These are phyloP conservation scores for Scaptodrosophila latifasciaeformis DNA, from an alignment of 2,888 invertebrate genomes.

Conservation along the genomic window DNA sequence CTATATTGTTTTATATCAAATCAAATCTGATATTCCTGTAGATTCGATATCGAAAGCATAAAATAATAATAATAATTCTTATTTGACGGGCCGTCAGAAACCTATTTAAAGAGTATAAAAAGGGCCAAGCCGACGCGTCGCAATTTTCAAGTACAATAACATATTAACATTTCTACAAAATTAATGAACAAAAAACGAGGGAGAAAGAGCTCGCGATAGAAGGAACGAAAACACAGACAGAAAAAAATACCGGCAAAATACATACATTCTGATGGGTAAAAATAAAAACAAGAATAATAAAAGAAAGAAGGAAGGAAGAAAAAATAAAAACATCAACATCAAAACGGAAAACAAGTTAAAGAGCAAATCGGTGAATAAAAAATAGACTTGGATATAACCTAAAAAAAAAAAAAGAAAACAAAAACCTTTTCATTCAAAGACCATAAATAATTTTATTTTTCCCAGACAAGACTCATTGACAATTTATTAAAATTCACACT, in stretches of 20 bases:
- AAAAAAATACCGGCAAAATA: constrained; percentile 20
- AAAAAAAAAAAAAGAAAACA: constrained; percentile 22
- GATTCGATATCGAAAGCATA: too few species aligned
- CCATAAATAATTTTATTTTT: too few species aligned
- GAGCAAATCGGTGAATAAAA: neutral
- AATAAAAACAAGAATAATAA: constrained; percentile 21
- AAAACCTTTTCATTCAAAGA: too few species aligned
- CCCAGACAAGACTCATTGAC: too few species aligned
- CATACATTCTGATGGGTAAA: neutral
- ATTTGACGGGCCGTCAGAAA: too few species aligned
- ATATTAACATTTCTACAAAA: constrained; percentile 54
- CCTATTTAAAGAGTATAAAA: too few species aligned
- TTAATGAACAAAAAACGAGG: constrained; percentile 47
- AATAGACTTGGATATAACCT: neutral
- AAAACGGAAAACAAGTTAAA: neutral
- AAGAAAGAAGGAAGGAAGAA: constrained; percentile 17
- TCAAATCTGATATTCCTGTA: too few species aligned
- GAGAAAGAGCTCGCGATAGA: constrained; percentile 7
- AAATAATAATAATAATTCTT: too few species aligned
- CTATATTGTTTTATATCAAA: too few species aligned
- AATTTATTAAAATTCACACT: too few species aligned
- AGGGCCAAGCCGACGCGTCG: constrained; percentile 6
- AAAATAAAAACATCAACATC: too few species aligned
- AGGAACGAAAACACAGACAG: constrained; percentile 7
- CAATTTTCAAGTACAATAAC: too few species aligned